Evolutionary conservation across 1,140 invertebrate genomes (phyloP), one percentile per base, ranked within the genome.

Genomic region (Stegodyphus mimosarum): DNA sequence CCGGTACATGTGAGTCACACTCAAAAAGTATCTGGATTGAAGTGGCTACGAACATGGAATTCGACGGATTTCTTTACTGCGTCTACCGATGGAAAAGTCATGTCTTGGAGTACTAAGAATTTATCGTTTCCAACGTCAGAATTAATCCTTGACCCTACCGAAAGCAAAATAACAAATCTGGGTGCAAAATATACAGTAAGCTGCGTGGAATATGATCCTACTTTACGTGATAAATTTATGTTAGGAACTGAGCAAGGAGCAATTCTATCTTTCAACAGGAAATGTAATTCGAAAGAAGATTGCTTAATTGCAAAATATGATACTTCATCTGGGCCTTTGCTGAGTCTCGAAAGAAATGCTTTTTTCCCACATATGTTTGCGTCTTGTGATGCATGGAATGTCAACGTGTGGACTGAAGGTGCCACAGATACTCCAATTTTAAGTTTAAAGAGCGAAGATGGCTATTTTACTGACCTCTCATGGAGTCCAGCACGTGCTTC

Each of bases 61-160:
- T 94, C 94, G 7, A 94, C 94, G 0, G 95, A 96, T 90, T 97
- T 97, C 89, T 97, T 98, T 89, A 96, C 96, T 4, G 93, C 95
- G 0, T 95, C 95, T 5, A 95, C 94, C 63, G 97, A 98, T 90
- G 96, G 97, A 13, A 95, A 95, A 90, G 93, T 95, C 76, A 88
- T 75, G 70, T 75, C 71, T 60, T 83, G 81, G 81, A 64, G 67
- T 60, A 55, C 64, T 6, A 66, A 64, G 48, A 18, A 75, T 60
- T 50, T 83, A n/a, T 69, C 15, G 0, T 49, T 49, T 7, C 70
- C 81, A 63, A 76, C 66, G 10, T 49, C 75, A 69, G 69, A 5
- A 11, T 7, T 83, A n/a, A 6, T 17, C 7, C 55, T 83, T 17
- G 63, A 67, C 15, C 63, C 78, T 17, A n/a, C 33, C 11, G 15